Conservation (phyloP, 1,140 invertebrate genomes). For the Listronotus bonariensis region DNA sequence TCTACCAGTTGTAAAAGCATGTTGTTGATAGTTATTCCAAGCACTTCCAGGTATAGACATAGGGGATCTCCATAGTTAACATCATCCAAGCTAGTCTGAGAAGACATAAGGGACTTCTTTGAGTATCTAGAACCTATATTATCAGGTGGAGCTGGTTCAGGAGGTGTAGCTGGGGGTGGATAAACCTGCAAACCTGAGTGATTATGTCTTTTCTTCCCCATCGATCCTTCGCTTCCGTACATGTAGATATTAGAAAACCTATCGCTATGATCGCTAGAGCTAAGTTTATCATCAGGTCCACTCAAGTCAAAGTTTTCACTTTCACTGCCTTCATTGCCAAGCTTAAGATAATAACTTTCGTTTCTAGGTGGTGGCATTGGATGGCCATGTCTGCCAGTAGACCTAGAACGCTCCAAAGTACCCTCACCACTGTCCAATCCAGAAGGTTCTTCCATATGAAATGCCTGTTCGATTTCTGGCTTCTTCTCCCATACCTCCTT, state of each 20-base stretch:
- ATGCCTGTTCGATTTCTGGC: conserved; percentile 90
- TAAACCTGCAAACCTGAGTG: conserved; percentile 76
- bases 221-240: conserved; percentile 54
- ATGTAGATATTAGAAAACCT: conserved; percentile 60
- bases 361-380: conserved; percentile 69
- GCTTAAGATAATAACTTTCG: conserved; percentile 71
- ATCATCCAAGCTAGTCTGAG: conserved; percentile 69
- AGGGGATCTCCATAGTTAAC: conserved; percentile 60
- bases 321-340: conserved; percentile 68
- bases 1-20: conserved; percentile 83
- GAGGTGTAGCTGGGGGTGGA: conserved; percentile 78
- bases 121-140: conserved; percentile 55
- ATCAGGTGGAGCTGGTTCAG: conserved; percentile 80
- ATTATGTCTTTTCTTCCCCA: conserved; percentile 50
- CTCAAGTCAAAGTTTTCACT: conserved; percentile 82
- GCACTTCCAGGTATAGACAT: conserved; percentile 56
- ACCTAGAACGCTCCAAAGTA: conserved; percentile 69
- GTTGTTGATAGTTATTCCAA: conserved; percentile 70
- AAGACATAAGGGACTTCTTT: conserved; percentile 54
- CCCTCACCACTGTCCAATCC: conserved; percentile 71
- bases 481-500: conserved; percentile 96
- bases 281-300: conserved; percentile 57
- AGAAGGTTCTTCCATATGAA: conserved; percentile 84
- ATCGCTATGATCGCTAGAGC: conserved; percentile 72
- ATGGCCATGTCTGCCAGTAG: conserved; percentile 48